Conservation (phyloP, 2,888 invertebrate genomes). For the Leptinotarsa peninsularis region DNA sequence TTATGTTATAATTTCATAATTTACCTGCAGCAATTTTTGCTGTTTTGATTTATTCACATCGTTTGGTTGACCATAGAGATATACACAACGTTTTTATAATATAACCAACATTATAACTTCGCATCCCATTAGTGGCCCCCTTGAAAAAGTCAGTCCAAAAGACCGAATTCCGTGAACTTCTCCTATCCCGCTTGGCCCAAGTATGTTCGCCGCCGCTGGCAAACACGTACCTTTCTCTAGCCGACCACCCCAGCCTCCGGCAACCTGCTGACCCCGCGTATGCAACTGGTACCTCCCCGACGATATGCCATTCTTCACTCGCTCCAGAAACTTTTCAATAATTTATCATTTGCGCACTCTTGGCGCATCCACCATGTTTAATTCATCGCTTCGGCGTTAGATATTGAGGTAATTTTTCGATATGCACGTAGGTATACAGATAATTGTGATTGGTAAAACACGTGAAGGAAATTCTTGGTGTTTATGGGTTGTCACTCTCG, state of each 20-base stretch:
- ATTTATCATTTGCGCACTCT: slow-evolving; percentile 36
- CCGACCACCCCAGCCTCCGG: slow-evolving; percentile 35
- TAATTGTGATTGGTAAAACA: neutral
- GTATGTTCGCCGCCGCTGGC: slow-evolving; percentile 27
- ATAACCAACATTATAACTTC: no score
- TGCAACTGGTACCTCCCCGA: slow-evolving; percentile 42
- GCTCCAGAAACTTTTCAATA: slow-evolving; percentile 24
- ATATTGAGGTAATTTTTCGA: slow-evolving; percentile 5
- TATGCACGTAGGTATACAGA: neutral
- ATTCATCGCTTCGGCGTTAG: neutral
- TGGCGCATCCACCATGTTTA: slow-evolving; percentile 31
- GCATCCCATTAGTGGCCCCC: no score
- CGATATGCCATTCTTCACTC: neutral
- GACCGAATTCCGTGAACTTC: neutral
- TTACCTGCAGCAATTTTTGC: no score
- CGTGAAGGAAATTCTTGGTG: no score
- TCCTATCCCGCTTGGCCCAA: neutral
- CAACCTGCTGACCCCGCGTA: slow-evolving; percentile 42
- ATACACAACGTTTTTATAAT: no score
- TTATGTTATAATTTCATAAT: no score
- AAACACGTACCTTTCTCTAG: slow-evolving; percentile 29
- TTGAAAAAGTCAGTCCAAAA: neutral
- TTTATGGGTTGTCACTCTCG: no score
- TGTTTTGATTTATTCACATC: no score
- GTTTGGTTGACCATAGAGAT: no score